phyloP scores from a whole-genome alignment of 2,888 invertebrate genomes.

The Parthenolecanium corni region DNA sequence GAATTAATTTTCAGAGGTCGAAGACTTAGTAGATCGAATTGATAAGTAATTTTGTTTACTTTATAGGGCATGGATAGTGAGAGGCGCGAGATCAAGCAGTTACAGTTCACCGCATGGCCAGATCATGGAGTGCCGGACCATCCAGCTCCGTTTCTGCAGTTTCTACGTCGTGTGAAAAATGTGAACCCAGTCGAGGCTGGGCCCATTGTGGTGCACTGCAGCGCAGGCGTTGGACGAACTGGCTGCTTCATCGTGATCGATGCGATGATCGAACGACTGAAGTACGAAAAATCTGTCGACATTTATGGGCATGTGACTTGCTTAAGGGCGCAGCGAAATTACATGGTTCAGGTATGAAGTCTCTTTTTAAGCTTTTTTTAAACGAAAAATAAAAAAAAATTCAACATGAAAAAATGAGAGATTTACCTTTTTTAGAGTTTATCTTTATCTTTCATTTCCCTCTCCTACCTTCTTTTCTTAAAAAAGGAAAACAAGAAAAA shows the following conservation, averaged over 20 bases:
- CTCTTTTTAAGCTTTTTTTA: not conserved
- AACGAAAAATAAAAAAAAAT: too few species aligned
- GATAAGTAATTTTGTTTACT: too few species aligned
- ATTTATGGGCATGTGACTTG: constrained; percentile 99
- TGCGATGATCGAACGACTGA: constrained; percentile 93
- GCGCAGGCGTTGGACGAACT: constrained; percentile 78
- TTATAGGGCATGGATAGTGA: constrained; percentile 58
- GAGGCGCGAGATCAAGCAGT: constrained; percentile 86
- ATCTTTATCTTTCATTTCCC: too few species aligned
- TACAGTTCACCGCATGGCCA: constrained; percentile 99
- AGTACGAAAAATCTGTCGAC: constrained; percentile 95
- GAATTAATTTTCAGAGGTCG: too few species aligned
- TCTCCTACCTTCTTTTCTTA: not conserved
- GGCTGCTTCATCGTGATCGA: constrained; percentile 99
- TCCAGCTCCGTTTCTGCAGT: constrained; percentile 95
- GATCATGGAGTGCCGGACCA: constrained; percentile 99
- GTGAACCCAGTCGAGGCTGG: constrained; percentile 54
- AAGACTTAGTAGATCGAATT: too few species aligned
- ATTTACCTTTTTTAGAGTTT: too few species aligned
- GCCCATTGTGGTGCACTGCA: constrained; percentile 38
- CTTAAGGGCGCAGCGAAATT: constrained; percentile 92
- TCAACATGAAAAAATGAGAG: not conserved
- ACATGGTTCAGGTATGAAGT: constrained; percentile 69
- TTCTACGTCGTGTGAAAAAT: constrained; percentile 82
- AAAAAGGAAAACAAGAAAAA: too few species aligned